These are phyloP conservation scores for Brachionus paranguensis DNA, from an alignment of 1,140 invertebrate species.

Conservation along the genomic window DNA sequence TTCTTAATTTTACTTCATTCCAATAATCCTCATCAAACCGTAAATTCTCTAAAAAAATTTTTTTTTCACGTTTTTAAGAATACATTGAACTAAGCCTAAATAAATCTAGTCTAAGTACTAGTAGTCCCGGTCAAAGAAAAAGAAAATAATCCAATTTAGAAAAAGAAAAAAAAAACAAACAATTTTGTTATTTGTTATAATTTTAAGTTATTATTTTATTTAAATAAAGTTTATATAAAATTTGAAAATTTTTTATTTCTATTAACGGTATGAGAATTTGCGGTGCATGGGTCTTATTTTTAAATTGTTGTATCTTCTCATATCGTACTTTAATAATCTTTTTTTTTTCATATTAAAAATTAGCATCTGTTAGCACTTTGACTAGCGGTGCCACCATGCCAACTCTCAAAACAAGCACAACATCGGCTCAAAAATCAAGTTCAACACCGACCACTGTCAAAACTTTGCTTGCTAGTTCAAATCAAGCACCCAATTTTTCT, in stretches of 20 bases:
- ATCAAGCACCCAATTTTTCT: neutral
- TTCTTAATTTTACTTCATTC: neutral
- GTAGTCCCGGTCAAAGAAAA: constrained; percentile 29
- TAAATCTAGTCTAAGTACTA: neutral
- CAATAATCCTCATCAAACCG: neutral
- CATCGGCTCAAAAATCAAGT: neutral
- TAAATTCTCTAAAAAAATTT: constrained; percentile 7
- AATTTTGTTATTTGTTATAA: neutral
- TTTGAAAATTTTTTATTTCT: neutral
- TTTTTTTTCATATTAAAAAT: neutral
- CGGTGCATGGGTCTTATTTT: neutral
- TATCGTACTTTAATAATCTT: neutral
- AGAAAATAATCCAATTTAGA: neutral
- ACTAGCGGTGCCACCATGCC: neutral
- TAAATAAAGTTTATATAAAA: neutral
- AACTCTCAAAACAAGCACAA: neutral
- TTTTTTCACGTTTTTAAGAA: constrained; percentile 1
- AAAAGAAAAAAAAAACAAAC: neutral
- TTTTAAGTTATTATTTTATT: neutral
- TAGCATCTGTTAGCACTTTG: neutral
- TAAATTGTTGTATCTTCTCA: neutral
- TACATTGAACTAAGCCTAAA: constrained; percentile 32
- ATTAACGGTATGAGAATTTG: constrained; percentile 24
- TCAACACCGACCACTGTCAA: constrained; percentile 17
- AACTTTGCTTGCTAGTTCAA: neutral